Evolutionary conservation across 2,797 vertebrate species (phyloP).

Genomic region (Dryobates pubescens): DNA sequence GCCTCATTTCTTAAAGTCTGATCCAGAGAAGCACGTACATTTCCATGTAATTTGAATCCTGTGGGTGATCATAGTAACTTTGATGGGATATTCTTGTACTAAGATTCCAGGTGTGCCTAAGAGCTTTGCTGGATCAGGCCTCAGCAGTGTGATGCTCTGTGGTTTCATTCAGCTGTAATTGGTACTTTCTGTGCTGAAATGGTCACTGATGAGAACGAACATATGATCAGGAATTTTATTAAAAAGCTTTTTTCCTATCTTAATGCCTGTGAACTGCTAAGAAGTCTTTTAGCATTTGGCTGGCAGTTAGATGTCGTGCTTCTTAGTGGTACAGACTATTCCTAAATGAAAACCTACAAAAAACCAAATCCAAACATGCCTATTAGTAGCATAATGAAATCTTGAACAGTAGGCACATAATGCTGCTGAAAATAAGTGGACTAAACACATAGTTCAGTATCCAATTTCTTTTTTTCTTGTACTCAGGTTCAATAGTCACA

Average conservation of each 20-base stretch:
- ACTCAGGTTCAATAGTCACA: slow-evolving; percentile 31
- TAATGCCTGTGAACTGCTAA: slow-evolving; percentile 53
- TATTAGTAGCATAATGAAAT: slow-evolving; percentile 64
- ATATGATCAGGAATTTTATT: slow-evolving; percentile 53
- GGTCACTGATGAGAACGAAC: slow-evolving; percentile 43
- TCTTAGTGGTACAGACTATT: slow-evolving; percentile 47
- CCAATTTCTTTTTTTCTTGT: slow-evolving; percentile 34
- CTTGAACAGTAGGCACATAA: slow-evolving; percentile 22
- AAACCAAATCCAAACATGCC: slow-evolving; percentile 40
- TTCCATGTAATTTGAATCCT: not conserved
- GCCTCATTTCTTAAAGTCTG: slow-evolving; percentile 3
- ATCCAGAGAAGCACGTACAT: not conserved
- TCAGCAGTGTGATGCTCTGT: not conserved
- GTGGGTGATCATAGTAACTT: not conserved
- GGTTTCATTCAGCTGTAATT: not conserved
- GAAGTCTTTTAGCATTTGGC: slow-evolving; percentile 61
- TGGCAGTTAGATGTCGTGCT: slow-evolving; percentile 41
- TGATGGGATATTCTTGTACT: not conserved
- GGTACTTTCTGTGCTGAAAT: slow-evolving; percentile 13
- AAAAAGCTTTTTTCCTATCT: slow-evolving; percentile 8
- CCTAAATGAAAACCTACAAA: slow-evolving; percentile 54
- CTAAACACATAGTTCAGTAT: slow-evolving; percentile 14
- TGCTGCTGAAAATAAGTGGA: slow-evolving; percentile 10
- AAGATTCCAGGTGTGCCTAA: not conserved
- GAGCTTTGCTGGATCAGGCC: not conserved